Percentiles rank a stretch among this genome's conserved stretches.
Evolutionary conservation across 2,797 vertebrate species (phyloP).

Genomic region (Molossus alvarezi): DNA sequence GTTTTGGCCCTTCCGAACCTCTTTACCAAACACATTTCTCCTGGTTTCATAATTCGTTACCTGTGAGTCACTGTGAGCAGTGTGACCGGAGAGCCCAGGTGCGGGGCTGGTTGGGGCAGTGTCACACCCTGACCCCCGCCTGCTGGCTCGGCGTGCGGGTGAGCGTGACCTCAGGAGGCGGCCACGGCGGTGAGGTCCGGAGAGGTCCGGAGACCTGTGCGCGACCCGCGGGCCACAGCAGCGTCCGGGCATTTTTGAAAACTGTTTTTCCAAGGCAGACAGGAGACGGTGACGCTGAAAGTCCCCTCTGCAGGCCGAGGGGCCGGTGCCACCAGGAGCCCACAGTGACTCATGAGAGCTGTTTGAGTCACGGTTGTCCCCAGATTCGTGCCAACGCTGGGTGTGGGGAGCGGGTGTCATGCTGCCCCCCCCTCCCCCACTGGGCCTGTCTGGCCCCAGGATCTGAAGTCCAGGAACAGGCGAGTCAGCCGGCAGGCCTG

Average conservation of each 20-base stretch:
- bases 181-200: fast-evolving
- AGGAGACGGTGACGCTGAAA: neutral
- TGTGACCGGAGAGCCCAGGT: neutral
- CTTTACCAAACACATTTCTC: neutral
- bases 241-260: neutral
- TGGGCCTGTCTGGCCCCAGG: neutral
- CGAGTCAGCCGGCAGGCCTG: slow-evolving; percentile 6
- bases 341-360: neutral
- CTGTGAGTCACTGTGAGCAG: fast-evolving
- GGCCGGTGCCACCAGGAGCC: neutral
- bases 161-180: neutral
- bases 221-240: fast-evolving
- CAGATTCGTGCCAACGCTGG: neutral
- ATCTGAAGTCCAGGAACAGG: neutral
- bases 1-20: neutral
- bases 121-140: neutral
- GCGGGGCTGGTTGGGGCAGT: neutral
- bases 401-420: neutral
- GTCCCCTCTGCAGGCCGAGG: neutral
- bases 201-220: fast-evolving
- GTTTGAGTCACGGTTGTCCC: slow-evolving; percentile 28
- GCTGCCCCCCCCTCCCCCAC: neutral
- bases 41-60: neutral
- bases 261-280: neutral
- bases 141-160: fast-evolving